Conservation (phyloP, 1,140 invertebrate species). For the Lepidostoma basale region DNA sequence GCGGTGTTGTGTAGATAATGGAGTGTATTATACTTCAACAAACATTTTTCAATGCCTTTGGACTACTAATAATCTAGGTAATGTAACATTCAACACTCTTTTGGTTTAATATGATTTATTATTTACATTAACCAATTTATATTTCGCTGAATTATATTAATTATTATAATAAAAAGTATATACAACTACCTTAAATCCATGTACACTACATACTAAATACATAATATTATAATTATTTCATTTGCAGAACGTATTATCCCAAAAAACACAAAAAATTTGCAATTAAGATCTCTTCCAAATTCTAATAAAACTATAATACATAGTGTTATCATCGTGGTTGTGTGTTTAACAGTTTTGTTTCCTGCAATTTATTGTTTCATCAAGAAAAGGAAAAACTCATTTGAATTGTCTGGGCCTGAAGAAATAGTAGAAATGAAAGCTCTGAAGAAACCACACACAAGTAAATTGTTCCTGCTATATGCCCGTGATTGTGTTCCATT, state of each 20-base stretch:
- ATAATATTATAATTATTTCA: too few relatives aligned
- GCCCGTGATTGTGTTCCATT: constrained; percentile 46
- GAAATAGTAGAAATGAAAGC: too few relatives aligned
- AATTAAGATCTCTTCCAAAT: too few relatives aligned
- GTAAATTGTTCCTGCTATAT: constrained; percentile 46
- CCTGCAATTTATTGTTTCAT: not conserved
- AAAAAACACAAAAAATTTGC: too few relatives aligned
- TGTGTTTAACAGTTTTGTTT: not conserved
- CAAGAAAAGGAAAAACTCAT: not conserved
- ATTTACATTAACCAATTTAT: not conserved
- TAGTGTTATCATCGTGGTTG: not conserved
- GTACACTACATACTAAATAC: too few relatives aligned
- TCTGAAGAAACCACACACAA: too few relatives aligned
- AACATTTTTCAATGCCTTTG: too few relatives aligned
- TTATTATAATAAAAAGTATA: not conserved
- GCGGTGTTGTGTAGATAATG: constrained; percentile 5
- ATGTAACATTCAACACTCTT: not conserved
- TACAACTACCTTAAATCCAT: too few relatives aligned
- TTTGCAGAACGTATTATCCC: too few relatives aligned
- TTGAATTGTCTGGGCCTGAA: not conserved
- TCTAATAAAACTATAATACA: too few relatives aligned
- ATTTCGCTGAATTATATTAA: not conserved
- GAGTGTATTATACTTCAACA: not conserved
- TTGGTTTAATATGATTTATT: not conserved
- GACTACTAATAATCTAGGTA: constrained; percentile 9